These are phyloP conservation scores for Anabacerthia variegaticeps DNA, from an alignment of 2,797 vertebrate species.

Conservation along the genomic window DNA sequence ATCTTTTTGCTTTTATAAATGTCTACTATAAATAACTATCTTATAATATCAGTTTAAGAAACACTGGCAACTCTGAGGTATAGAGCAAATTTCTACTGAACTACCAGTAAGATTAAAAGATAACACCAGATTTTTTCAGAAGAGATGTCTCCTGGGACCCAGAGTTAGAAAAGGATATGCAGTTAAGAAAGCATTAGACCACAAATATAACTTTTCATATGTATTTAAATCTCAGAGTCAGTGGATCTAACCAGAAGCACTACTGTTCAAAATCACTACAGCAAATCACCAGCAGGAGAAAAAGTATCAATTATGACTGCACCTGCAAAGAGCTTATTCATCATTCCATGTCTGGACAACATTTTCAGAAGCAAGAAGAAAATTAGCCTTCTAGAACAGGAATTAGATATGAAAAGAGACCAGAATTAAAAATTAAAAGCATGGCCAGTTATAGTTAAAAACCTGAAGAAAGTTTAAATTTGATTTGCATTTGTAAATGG, in stretches of 20 bases:
- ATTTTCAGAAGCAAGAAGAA: background rate
- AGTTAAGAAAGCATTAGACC: background rate
- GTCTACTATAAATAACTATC: background rate
- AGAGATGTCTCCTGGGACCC: background rate
- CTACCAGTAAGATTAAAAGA: background rate
- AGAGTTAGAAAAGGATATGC: background rate
- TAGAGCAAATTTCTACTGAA: background rate
- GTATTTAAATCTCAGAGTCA: background rate
- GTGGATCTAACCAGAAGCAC: background rate
- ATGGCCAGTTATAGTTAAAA: background rate
- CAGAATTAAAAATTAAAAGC: background rate
- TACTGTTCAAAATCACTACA: background rate
- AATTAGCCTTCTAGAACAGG: background rate
- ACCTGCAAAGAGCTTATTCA: background rate
- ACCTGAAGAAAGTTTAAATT: background rate
- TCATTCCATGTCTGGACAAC: background rate
- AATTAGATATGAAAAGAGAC: background rate
- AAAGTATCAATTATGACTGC: background rate
- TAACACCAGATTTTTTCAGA: background rate
- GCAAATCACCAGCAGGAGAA: background rate
- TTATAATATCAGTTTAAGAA: background rate
- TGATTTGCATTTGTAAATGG: background rate
- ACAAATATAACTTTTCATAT: background rate
- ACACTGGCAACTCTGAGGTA: background rate
- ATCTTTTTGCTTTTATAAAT: background rate